Evolutionary conservation across 2,888 invertebrate species (phyloP).

Genomic region (Tipula confusa): DNA sequence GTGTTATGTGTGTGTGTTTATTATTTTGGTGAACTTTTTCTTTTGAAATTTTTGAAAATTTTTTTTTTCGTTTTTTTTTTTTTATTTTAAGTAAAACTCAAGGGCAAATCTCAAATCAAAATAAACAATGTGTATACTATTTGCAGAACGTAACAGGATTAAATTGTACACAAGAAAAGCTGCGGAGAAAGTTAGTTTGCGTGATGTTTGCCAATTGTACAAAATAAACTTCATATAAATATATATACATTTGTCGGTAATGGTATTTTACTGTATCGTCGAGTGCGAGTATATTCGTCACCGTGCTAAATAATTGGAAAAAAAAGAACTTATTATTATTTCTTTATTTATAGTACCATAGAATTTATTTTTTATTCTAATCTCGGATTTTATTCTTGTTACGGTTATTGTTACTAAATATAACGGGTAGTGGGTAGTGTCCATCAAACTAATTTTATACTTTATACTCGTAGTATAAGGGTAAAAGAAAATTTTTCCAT

Average conservation of each 20-base stretch:
- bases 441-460: not conserved
- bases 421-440: not conserved
- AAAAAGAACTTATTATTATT: not conserved
- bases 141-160: not conserved
- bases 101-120: not conserved
- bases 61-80: not conserved
- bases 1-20: not conserved
- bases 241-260: no score
- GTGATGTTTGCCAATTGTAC: not conserved
- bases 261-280: not conserved
- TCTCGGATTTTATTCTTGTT: not conserved
- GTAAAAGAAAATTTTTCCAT: no score
- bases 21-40: not conserved
- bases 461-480: no score
- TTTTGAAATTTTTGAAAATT: no score
- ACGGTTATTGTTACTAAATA: not conserved
- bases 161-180: not conserved
- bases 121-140: not conserved
- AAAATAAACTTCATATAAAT: not conserved
- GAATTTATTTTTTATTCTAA: not conserved
- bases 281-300: not conserved
- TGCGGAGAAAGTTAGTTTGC: not conserved
- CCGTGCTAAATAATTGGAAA: not conserved
- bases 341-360: not conserved
- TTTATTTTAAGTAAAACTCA: not conserved